Base-by-base conservation (phyloP, 2,113 vertebrate genomes). In the Trichomycterus rosablanca region DNA sequence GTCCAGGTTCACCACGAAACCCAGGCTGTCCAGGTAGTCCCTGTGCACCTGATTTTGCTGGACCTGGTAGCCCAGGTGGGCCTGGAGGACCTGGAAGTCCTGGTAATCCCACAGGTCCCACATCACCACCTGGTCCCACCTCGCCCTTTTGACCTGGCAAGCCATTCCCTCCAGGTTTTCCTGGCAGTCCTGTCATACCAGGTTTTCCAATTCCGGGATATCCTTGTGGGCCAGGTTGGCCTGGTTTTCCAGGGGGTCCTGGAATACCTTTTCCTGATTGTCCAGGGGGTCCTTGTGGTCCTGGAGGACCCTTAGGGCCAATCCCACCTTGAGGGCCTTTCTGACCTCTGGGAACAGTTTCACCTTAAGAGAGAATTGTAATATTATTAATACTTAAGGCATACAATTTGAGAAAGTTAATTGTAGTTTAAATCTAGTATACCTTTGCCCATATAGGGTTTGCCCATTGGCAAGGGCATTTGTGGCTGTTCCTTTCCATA, bases 401-500 rank as follows among this genome's bases (percentile, higher is more conserved):
- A 22, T 4, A 26, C 24, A n/a, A 12, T 16, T 37, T 34, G 5
- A 37, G 23, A 30, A 37, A n/a, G n/a, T n/a, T n/a, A n/a, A n/a
- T n/a, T n/a, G n/a, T n/a, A n/a, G n/a, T n/a, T n/a, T n/a, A n/a
- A n/a, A n/a, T n/a, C n/a, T n/a, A n/a, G 24, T 67, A 76, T 45
- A 97, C 95, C 94, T 93, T 98, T 98, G 46, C 80, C 72, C 50
- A 89, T 80, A 60, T 84, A 90, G 70, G 89, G 88, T 72, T 93
- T 96, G 75, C 87, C 88, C 1, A 86, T 84, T 49, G 80, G 76
- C 66, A 92, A 78, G 19, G 90, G 93, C 60, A 90, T 81, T 22
- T 90, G 91, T 0, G 89, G 92, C 34, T 89, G 79, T 60, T 95
- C 93, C 74, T 95, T 92, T 73, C 88, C 88, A 74, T 92, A 93